These are phyloP conservation scores for Harpagoxenus sublaevis DNA, from an alignment of 2,888 invertebrate species.

Conservation along the genomic window DNA sequence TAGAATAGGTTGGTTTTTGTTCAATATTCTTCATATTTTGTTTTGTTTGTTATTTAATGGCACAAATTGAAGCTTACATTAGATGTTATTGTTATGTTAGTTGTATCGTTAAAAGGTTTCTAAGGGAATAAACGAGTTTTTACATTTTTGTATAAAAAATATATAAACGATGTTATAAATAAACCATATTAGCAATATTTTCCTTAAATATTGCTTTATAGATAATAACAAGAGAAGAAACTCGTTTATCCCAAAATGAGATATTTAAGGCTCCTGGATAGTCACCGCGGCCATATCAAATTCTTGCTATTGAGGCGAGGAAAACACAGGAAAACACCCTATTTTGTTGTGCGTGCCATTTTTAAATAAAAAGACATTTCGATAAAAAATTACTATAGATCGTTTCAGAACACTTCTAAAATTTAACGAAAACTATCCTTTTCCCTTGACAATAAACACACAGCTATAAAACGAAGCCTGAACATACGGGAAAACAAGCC, in stretches of 20 bases:
- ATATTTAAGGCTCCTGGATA: not conserved
- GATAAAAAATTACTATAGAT: too few relatives aligned
- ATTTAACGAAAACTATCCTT: too few relatives aligned
- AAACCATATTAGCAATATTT: constrained; percentile 46
- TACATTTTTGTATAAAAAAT: not conserved
- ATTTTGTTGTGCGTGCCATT: too few relatives aligned
- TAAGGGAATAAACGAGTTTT: constrained; percentile 70
- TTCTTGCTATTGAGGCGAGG: too few relatives aligned
- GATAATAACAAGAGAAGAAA: constrained; percentile 52
- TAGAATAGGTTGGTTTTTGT: constrained; percentile 80
- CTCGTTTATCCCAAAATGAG: constrained; percentile 70
- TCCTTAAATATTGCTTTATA: not conserved
- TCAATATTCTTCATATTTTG: constrained; percentile 60
- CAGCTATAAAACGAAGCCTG: too few relatives aligned
- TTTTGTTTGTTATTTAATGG: constrained; percentile 63
- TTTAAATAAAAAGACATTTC: too few relatives aligned
- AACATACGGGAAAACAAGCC: too few relatives aligned
- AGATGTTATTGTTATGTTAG: constrained; percentile 47
- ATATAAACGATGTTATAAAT: not conserved
- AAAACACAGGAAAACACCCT: too few relatives aligned
- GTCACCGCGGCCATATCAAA: too few relatives aligned
- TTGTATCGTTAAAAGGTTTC: constrained; percentile 37
- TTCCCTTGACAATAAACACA: too few relatives aligned
- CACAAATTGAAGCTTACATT: constrained; percentile 62
- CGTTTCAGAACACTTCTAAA: too few relatives aligned